These are phyloP conservation scores for Auanema freiburgensis DNA, from an alignment of 2,888 invertebrate species.

Conservation along the genomic window DNA sequence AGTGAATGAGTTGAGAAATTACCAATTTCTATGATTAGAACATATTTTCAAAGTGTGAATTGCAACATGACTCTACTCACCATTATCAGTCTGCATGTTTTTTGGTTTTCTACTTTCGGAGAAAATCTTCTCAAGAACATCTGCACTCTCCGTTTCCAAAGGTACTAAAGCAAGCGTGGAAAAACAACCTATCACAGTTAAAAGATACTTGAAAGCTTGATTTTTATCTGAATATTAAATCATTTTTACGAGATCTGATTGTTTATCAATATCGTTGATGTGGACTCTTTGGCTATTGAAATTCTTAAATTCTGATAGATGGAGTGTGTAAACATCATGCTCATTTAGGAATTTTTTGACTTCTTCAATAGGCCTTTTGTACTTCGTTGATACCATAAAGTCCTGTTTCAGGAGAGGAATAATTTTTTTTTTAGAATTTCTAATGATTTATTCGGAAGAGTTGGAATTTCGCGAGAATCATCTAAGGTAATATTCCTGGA, in stretches of 20 bases:
- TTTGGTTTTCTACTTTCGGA: too few relatives aligned
- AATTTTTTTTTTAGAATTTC: slow-evolving; percentile 23
- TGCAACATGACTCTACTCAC: too few relatives aligned
- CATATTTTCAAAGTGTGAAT: too few relatives aligned
- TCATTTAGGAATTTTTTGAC: slow-evolving; percentile 27
- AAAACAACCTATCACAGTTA: slow-evolving; percentile 24
- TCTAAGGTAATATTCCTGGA: too few relatives aligned
- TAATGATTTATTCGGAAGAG: too few relatives aligned
- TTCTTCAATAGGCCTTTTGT: slow-evolving; percentile 18
- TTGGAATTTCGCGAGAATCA: too few relatives aligned
- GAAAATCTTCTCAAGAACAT: too few relatives aligned
- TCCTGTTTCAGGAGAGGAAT: slow-evolving; percentile 26
- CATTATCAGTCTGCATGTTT: too few relatives aligned
- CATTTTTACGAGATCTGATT: slow-evolving; percentile 43
- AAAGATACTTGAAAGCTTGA: slow-evolving; percentile 26
- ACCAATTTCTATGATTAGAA: too few relatives aligned
- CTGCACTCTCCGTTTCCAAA: too few relatives aligned
- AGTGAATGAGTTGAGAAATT: too few relatives aligned
- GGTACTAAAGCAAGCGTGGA: slow-evolving; percentile 30
- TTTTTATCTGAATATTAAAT: slow-evolving; percentile 37
- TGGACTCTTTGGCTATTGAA: slow-evolving; percentile 37
- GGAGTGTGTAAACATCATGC: slow-evolving; percentile 36
- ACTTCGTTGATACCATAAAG: slow-evolving; percentile 35
- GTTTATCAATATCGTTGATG: slow-evolving; percentile 28
- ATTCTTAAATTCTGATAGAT: slow-evolving; percentile 35